A percentile compares a stretch with the other conserved stretches of the same genome.
These are phyloP conservation scores for Dione vanillae DNA, from an alignment of 2,888 invertebrate genomes.

Conservation along the genomic window DNA sequence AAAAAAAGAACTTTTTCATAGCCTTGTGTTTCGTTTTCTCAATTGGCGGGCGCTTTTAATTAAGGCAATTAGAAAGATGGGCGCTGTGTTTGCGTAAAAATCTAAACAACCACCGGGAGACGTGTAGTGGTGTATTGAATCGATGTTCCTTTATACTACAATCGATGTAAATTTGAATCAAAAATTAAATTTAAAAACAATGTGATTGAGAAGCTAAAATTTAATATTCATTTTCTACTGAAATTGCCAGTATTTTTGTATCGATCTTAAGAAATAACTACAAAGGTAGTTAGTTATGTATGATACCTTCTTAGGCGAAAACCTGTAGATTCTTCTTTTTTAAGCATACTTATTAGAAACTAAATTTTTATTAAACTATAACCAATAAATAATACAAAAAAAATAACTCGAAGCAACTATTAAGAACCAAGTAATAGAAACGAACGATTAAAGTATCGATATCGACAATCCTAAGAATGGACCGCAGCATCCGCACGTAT, in stretches of 20 bases:
- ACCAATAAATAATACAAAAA: too few species aligned
- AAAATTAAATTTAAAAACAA: neutral
- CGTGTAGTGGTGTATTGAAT: conserved; percentile 51
- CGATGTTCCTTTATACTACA: conserved; percentile 42
- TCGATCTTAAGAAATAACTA: too few species aligned
- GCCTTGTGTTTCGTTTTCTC: conserved; percentile 52
- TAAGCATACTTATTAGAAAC: too few species aligned
- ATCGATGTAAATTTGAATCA: conserved; percentile 19
- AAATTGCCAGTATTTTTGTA: too few species aligned
- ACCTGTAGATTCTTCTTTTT: too few species aligned
- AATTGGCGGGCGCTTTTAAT: conserved; percentile 74
- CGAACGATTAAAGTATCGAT: conserved; percentile 34
- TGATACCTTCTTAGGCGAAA: too few species aligned
- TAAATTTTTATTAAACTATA: too few species aligned
- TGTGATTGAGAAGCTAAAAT: too few species aligned
- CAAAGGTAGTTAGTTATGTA: too few species aligned
- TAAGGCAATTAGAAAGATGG: conserved; percentile 82
- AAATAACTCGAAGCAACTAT: neutral
- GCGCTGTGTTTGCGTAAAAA: conserved; percentile 79
- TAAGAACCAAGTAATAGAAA: neutral
- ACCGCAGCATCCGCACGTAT: conserved; percentile 33
- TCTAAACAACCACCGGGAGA: conserved; percentile 74
- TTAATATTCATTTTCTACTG: too few species aligned
- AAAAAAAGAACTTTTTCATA: conserved; percentile 39
- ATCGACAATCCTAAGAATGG: conserved; percentile 44